phyloP scores from a whole-genome alignment of 2,797 vertebrate species.

The Microctenopoma stevenorrisi region DNA sequence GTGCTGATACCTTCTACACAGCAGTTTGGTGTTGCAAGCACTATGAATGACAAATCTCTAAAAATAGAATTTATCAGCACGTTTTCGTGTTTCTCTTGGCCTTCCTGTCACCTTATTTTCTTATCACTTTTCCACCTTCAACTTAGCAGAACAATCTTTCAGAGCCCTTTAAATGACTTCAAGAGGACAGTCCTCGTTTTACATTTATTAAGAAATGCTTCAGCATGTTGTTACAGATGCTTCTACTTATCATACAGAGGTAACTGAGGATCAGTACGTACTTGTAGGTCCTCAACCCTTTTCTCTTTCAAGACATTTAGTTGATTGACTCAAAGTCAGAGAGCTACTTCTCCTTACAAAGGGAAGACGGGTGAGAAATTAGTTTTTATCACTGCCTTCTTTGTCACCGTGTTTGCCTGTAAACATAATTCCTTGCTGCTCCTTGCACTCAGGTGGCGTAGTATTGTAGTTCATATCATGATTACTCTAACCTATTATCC shows the following conservation, averaged over 20 bases:
- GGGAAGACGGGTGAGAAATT: conserved; percentile 13
- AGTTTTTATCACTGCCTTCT: conserved; percentile 10
- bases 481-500: conserved; percentile 29
- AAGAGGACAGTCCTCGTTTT: too few relatives aligned
- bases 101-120: conserved; percentile 10
- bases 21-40: conserved; percentile 38
- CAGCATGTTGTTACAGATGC: conserved; percentile 1
- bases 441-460: conserved; percentile 38
- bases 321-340: not conserved
- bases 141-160: conserved; percentile 3
- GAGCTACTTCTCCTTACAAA: conserved; percentile 6
- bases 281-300: not conserved
- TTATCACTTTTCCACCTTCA: conserved; percentile 39
- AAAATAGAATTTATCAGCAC: conserved; percentile 46
- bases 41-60: conserved; percentile 48
- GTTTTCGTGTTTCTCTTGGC: conserved; percentile 26
- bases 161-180: not conserved
- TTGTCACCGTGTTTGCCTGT: conserved; percentile 14
- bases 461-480: conserved; percentile 21
- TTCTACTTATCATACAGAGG: not conserved
- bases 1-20: not conserved
- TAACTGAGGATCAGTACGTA: not conserved
- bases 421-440: conserved; percentile 8
- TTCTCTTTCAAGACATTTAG: not conserved
- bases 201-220: not conserved